Base-by-base conservation (phyloP, 2,113 vertebrate species). In the Gopherus evgoodei region DNA sequence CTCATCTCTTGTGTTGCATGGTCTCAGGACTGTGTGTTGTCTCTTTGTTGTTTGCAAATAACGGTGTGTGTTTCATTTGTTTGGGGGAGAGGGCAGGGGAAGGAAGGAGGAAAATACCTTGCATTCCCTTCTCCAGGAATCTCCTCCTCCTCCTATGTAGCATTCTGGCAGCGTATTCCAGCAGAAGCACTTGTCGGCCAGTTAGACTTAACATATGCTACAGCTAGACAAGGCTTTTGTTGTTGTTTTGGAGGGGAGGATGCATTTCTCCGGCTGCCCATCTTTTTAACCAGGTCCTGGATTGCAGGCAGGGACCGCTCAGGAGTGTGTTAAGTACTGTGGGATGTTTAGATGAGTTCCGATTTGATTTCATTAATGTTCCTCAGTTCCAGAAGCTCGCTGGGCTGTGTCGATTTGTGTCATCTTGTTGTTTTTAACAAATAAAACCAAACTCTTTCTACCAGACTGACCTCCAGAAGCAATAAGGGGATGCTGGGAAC, bases 381-480 rank as follows among this genome's bases (percentile, higher is more conserved):
- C 35, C 50, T 3, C 1, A 49, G 47, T 90, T 93, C 89, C 38
- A 49, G 27, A 59, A 54, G 86, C 76, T 59, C 80, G 1, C 35
- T 2, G n/a, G 44, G 13, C 2, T 6, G 38, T 0, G 1, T 83
- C 44, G 47, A 12, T 14, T 56, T 88, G 25, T 4, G 75, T 11
- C 52, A 65, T 44, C 50, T 95, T 96, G 47, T 93, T 83, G 65
- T 87, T 81, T 91, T 84, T 83, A 86, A 88, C 57, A 90, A 90
- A 90, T 44, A n/a, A 24, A 76, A 75, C 81, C 87, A 89, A 96
- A 95, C 85, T 52, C 90, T 91, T 57, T 86, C 31, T 79, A 78
- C 89, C 88, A 83, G 42, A 13, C 59, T 75, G 95, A 97, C 80
- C 91, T 97, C 95, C 72, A 86, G 91, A 96, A 97, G 94, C 96